Base-by-base conservation (phyloP, 2,888 invertebrate genomes). In the Tholera decimalis region DNA sequence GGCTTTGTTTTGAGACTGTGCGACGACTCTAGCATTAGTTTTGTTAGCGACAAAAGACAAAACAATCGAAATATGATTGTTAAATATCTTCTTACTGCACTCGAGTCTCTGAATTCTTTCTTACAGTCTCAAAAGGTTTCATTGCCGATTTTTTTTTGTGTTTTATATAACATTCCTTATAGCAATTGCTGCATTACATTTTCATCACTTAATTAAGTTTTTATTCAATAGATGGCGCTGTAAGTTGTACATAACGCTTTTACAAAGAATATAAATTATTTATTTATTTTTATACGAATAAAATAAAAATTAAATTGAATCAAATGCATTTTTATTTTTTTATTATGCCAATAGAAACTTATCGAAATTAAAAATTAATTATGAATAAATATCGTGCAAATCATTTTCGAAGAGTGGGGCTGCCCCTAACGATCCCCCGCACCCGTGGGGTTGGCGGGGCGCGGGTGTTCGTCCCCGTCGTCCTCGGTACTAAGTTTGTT, bases 241-340 rank as follows among this genome's bases (percentile, higher is more conserved):
- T 70, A 93, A 93, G 92, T 85, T 95, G 95, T 95, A 95, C 90
- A 95, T 95, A 72, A 94, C 76, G 93, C 93, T 94, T 91, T 61
- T 63, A 73, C 80, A 79, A 73, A 84, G 78, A 86, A 87, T 92
- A 91, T 94, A 93, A 93, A 93, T 95, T 95, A 94, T 93, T 94
- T 92, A 94, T 93, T 94, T 94, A 93, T 93, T 93, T 86, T 89
- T 85, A 85, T 83, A 82, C 72, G 80, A 71, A 55, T 67, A 50
- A 83, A 88, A 86, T 85, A 86, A 88, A 91, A 87, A 88, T 74
- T 0, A 15, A 87, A 82, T 61, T 18, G 62, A 66, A 62, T 64
- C 47, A 80, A 6, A 30, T 24, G 73, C 0, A 1, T 43, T 73
- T 70, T 66, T 20, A 41, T 49, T 64, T 9, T 18, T 44, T 18